phyloP scores from a whole-genome alignment of 2,113 vertebrate species.

The Caloenas nicobarica region DNA sequence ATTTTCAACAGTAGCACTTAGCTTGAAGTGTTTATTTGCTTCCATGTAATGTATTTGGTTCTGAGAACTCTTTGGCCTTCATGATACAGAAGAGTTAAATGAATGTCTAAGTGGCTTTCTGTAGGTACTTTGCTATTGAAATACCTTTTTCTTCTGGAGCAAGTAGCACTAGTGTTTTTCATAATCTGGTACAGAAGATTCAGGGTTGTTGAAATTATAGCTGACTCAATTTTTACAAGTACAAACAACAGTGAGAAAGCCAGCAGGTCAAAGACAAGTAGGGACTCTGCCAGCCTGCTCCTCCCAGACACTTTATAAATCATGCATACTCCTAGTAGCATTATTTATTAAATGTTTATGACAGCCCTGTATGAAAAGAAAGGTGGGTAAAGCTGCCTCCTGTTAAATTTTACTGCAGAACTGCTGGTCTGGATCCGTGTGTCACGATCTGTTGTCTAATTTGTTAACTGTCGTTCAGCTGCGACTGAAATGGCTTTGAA shows the following conservation, averaged over 20 bases:
- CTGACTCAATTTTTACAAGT: conserved; percentile 40
- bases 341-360: conserved; percentile 65
- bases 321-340: conserved; percentile 38
- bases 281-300: not conserved
- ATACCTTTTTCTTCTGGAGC: not conserved
- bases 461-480: conserved; percentile 31
- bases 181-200: conserved; percentile 14
- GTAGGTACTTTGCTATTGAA: not conserved
- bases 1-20: not conserved
- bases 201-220: conserved; percentile 46
- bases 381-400: conserved; percentile 2
- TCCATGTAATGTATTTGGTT: not conserved
- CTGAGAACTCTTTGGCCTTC: not conserved
- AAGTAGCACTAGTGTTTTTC: not conserved
- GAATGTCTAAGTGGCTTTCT: not conserved
- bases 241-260: conserved; percentile 17
- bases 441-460: not conserved
- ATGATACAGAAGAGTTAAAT: not conserved
- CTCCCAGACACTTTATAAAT: conserved; percentile 53
- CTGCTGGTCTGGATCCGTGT: conserved; percentile 6
- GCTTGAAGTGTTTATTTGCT: not conserved
- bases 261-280: not conserved
- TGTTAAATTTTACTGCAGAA: conserved; percentile 20
- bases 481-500: not conserved
- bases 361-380: conserved; percentile 11